A percentile compares a stretch with the other conserved stretches of the same genome.
Conservation (phyloP, 1,140 invertebrate species). For the Bombus huntii region DNA sequence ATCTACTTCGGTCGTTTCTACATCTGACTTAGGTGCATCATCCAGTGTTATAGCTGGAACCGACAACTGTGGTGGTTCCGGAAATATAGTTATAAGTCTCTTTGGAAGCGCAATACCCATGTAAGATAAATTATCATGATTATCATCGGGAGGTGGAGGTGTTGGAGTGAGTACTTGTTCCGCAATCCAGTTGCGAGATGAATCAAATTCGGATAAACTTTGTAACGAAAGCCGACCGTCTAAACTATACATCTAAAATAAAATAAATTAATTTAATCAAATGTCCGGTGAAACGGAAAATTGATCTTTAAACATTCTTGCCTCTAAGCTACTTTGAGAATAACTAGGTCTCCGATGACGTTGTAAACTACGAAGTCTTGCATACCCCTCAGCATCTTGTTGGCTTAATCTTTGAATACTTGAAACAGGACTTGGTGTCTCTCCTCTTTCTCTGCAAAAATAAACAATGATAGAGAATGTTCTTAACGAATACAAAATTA, state of each 20-base stretch:
- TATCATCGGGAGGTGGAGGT: slow-evolving; percentile 69
- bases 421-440: slow-evolving; percentile 91
- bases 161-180: slow-evolving; percentile 73
- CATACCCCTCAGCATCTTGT: slow-evolving; percentile 91
- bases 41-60: slow-evolving; percentile 68
- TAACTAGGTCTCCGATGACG: slow-evolving; percentile 85
- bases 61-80: slow-evolving; percentile 77
- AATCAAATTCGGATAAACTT: slow-evolving; percentile 79
- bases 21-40: slow-evolving; percentile 61
- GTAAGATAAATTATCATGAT: slow-evolving; percentile 83
- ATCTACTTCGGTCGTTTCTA: slow-evolving; percentile 73
- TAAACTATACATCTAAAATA: slow-evolving; percentile 79
- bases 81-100: slow-evolving; percentile 87
- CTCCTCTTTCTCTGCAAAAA: slow-evolving; percentile 84
- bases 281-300: not conserved
- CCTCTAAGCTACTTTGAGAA: slow-evolving; percentile 80
- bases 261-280: not conserved
- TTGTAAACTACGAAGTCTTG: slow-evolving; percentile 89
- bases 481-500: slow-evolving; percentile 30
- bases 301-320: slow-evolving; percentile 33
- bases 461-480: slow-evolving; percentile 7
- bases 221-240: slow-evolving; percentile 79
- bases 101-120: slow-evolving; percentile 91
- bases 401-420: slow-evolving; percentile 89
- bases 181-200: slow-evolving; percentile 77